These are phyloP conservation scores for Halcyon leucocephala DNA, from an alignment of 2,797 vertebrate genomes.

Conservation along the genomic window DNA sequence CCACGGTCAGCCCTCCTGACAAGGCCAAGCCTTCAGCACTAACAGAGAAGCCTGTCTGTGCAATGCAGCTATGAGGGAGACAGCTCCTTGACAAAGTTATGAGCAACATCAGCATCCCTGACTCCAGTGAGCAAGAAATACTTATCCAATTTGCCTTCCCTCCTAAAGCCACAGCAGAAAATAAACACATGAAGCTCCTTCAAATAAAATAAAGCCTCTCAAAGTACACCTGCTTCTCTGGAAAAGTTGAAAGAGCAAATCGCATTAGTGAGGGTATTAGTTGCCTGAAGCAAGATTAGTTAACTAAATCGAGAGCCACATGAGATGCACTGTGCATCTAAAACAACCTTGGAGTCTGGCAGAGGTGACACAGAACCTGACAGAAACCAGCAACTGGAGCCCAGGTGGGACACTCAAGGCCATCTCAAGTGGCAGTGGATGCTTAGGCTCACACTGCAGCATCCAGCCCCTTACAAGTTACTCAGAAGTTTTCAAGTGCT, in stretches of 20 bases:
- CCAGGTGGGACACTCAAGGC: background rate
- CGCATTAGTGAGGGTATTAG: background rate
- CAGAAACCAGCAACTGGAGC: background rate
- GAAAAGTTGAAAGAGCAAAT: slow-evolving; percentile 5
- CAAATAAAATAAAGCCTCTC: slow-evolving; percentile 1
- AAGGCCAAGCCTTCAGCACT: background rate
- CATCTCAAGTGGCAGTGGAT: background rate
- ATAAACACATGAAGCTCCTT: background rate
- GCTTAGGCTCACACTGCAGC: background rate
- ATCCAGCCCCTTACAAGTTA: background rate
- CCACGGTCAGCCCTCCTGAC: background rate
- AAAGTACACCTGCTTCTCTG: background rate
- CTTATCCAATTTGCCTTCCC: background rate
- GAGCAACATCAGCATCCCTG: background rate
- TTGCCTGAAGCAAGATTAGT: background rate
- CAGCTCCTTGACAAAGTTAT: background rate
- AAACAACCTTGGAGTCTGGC: background rate
- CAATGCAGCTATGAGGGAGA: background rate
- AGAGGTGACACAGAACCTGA: background rate
- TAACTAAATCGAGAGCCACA: background rate
- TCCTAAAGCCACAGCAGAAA: background rate
- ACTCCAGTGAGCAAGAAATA: background rate
- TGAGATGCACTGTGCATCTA: background rate
- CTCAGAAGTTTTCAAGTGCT: background rate
- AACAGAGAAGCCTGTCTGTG: background rate